phyloP scores from a whole-genome alignment of 2,797 vertebrate species.

The Nannoperca obscura region DNA sequence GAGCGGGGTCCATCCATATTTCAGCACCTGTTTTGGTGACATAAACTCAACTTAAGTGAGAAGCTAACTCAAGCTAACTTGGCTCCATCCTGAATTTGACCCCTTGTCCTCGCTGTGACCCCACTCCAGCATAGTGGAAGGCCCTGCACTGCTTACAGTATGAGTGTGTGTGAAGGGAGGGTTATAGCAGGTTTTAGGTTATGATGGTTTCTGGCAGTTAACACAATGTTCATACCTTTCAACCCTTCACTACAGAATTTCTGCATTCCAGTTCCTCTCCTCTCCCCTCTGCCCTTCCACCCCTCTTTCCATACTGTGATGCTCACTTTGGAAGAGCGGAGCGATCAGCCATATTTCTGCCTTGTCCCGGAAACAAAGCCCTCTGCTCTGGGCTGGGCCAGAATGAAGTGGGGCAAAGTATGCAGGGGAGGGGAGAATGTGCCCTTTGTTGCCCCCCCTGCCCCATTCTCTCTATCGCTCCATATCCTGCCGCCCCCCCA shows the following conservation, averaged over 20 bases:
- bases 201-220: slow-evolving; percentile 24
- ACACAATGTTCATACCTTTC: slow-evolving; percentile 37
- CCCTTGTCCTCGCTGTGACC: background rate
- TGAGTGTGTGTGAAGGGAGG: background rate
- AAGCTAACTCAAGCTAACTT: background rate
- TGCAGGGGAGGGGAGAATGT: slow-evolving; percentile 81
- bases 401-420: slow-evolving; percentile 84
- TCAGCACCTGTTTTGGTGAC: slow-evolving; percentile 6
- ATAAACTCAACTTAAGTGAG: background rate
- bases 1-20: background rate
- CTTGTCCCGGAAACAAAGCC: slow-evolving; percentile 83
- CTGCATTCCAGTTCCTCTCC: slow-evolving; percentile 36
- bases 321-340: slow-evolving; percentile 81
- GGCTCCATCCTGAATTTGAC: slow-evolving; percentile 1
- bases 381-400: slow-evolving; percentile 74
- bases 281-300: slow-evolving; percentile 38
- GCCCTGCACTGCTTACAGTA: background rate
- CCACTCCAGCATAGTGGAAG: background rate
- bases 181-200: slow-evolving; percentile 8
- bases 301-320: slow-evolving; percentile 69
- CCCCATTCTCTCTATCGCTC: slow-evolving; percentile 81
- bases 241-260: slow-evolving; percentile 25
- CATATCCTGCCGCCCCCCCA: slow-evolving; percentile 85
- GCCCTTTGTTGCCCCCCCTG: slow-evolving; percentile 80
- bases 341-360: slow-evolving; percentile 81